These are phyloP conservation scores for Alethe castanea DNA, from an alignment of 2,113 vertebrate species.

Conservation along the genomic window DNA sequence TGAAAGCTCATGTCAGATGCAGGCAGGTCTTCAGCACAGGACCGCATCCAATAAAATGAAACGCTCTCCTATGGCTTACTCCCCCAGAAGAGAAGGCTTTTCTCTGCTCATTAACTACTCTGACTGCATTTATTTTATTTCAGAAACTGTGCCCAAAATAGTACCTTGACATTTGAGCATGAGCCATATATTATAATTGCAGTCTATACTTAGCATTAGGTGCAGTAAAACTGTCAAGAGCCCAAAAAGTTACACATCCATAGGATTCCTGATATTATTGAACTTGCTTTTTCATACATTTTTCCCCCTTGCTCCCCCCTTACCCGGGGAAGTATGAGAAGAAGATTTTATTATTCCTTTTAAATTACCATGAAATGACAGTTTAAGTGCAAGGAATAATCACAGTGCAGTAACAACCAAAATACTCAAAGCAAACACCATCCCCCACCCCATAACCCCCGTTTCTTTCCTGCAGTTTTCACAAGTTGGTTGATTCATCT, in stretches of 20 bases:
- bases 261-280: constrained; percentile 23
- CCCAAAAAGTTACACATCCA: constrained; percentile 8
- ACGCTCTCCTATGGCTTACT: neutral
- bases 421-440: neutral
- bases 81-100: neutral
- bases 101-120: constrained; percentile 23
- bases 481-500: neutral
- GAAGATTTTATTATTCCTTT: neutral
- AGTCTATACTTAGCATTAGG: constrained; percentile 42
- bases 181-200: constrained; percentile 54
- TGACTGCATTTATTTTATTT: constrained; percentile 24
- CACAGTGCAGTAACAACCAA: neutral
- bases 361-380: neutral
- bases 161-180: constrained; percentile 56
- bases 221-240: constrained; percentile 41
- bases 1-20: neutral
- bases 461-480: neutral
- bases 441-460: no score
- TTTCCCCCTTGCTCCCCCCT: neutral
- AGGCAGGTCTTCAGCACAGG: neutral
- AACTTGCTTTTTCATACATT: neutral
- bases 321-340: neutral
- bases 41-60: neutral
- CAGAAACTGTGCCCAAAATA: constrained; percentile 53
- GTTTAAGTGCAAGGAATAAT: neutral